Percentiles rank a stretch among this genome's conserved stretches.
Conservation (phyloP, 2,113 vertebrate genomes). For the Limanda limanda region DNA sequence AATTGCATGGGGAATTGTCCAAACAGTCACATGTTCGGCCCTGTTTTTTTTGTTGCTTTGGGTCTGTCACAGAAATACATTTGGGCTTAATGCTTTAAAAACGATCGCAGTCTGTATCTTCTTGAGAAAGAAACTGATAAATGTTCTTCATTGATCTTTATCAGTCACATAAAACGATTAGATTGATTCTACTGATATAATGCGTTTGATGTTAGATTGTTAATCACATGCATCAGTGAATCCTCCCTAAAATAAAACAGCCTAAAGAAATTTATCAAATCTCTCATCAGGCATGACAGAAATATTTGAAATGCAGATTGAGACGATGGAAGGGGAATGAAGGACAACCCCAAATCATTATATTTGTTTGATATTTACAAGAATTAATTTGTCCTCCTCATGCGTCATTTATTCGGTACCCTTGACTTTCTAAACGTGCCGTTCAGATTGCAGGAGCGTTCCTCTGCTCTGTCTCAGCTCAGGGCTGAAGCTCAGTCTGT, state of each 20-base stretch:
- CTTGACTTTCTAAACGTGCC: no score
- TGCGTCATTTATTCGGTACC: no score
- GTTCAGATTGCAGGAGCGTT: background rate
- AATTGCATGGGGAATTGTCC: constrained; percentile 39
- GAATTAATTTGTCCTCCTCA: constrained; percentile 6
- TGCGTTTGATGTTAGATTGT: background rate
- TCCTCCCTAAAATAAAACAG: background rate
- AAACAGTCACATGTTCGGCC: constrained; percentile 43
- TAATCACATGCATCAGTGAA: background rate
- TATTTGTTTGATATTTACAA: background rate
- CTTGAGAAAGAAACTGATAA: background rate
- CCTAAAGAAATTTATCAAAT: background rate
- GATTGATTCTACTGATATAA: background rate
- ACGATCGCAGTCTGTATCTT: background rate
- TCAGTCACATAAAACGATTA: background rate
- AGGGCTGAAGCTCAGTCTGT: constrained; percentile 4
- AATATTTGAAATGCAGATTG: background rate
- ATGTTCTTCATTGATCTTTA: constrained; percentile 2
- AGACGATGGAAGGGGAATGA: background rate
- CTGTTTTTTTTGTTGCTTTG: constrained; percentile 19
- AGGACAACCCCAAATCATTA: no score
- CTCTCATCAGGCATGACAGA: background rate
- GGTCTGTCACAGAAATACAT: no score
- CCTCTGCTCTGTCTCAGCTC: background rate
- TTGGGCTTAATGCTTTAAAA: background rate